A percentile compares a stretch with the other conserved stretches of the same genome.
Conservation (phyloP, 2,113 vertebrate species). For the Rhynchomys soricoides region DNA sequence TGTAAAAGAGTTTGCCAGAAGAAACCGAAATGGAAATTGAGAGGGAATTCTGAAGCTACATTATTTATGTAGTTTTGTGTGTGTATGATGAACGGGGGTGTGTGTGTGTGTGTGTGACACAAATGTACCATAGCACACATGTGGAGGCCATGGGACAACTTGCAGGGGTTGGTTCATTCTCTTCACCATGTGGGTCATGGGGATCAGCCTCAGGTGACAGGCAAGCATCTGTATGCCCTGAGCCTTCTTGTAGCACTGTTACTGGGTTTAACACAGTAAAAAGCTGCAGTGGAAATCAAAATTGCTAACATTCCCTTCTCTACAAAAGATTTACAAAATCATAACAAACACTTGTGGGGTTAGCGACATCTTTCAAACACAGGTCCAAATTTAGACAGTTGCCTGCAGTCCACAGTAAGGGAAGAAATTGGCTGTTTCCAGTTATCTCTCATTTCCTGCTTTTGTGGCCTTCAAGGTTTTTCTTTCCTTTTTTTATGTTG, state of each 20-base stretch:
- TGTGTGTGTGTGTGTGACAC: accelerated
- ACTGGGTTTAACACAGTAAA: neutral
- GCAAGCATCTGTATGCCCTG: neutral
- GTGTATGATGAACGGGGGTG: neutral
- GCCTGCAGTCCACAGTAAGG: neutral
- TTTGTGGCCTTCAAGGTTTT: conserved; percentile 25
- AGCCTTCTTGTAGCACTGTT: neutral
- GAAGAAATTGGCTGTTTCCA: neutral
- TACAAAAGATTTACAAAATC: conserved; percentile 37
- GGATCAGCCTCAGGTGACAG: neutral
- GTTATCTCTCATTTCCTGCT: conserved; percentile 14
- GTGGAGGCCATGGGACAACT: neutral
- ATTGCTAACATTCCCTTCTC: conserved; percentile 9
- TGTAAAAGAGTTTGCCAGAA: conserved; percentile 48
- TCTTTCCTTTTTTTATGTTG: neutral
- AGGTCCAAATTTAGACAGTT: conserved; percentile 61
- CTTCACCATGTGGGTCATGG: neutral
- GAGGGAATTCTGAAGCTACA: neutral
- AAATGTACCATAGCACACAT: neutral
- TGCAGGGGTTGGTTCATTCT: neutral
- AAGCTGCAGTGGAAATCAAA: conserved; percentile 62
- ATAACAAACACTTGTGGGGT: neutral
- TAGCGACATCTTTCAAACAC: conserved; percentile 34
- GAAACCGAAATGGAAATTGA: conserved; percentile 31
- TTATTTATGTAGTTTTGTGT: neutral